These are phyloP conservation scores for Eupristina koningsbergeri DNA, from an alignment of 1,140 invertebrate genomes.

Conservation along the genomic window DNA sequence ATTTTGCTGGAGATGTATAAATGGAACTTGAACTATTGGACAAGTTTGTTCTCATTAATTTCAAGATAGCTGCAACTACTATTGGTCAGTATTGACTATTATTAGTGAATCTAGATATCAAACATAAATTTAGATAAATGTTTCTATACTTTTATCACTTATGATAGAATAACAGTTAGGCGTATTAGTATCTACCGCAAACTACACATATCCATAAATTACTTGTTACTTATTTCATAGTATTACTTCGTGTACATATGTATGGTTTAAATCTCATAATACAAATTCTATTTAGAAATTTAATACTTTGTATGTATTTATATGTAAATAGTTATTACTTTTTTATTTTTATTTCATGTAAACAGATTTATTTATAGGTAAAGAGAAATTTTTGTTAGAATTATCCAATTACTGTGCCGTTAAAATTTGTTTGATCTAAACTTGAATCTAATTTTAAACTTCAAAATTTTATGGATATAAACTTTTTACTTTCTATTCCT, in stretches of 20 bases:
- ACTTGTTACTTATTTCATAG: not conserved
- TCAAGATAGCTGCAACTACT: not conserved
- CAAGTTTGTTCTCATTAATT: slow-evolving; percentile 1
- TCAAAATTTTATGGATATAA: slow-evolving; percentile 5
- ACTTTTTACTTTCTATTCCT: slow-evolving; percentile 19
- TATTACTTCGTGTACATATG: no score
- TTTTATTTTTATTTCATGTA: no score
- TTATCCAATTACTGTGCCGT: not conserved
- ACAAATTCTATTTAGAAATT: no score
- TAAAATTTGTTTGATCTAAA: slow-evolving; percentile 39
- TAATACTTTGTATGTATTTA: no score
- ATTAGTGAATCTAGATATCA: not conserved
- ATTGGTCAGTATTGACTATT: not conserved
- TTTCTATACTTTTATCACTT: not conserved
- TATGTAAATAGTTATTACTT: no score
- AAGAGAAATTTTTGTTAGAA: not conserved
- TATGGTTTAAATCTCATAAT: no score
- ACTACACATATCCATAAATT: not conserved
- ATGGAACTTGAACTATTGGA: not conserved
- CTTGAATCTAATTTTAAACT: slow-evolving; percentile 39
- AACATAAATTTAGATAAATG: not conserved
- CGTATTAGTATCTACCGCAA: not conserved
- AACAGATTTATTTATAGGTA: slow-evolving; percentile 21
- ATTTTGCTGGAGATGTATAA: slow-evolving; percentile 10
- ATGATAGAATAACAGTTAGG: not conserved